A percentile compares a stretch with the other conserved stretches of the same genome.
These are phyloP conservation scores for Stegastes partitus DNA, from an alignment of 2,113 vertebrate species.

Conservation along the genomic window DNA sequence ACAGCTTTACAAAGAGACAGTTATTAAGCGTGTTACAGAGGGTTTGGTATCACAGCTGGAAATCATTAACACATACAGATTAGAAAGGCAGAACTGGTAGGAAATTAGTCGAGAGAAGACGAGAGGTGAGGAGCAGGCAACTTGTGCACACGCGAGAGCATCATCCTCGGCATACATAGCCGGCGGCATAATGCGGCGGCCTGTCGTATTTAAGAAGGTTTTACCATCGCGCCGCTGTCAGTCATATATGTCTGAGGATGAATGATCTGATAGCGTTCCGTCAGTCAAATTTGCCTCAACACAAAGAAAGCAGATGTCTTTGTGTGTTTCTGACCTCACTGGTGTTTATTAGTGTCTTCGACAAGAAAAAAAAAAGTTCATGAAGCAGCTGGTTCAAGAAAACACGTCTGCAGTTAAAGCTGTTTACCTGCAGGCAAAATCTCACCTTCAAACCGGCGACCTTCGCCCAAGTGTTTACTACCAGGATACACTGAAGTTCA, in stretches of 20 bases:
- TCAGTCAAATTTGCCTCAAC: conserved; percentile 34
- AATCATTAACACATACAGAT: conserved; percentile 45
- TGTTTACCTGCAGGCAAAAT: conserved; percentile 11
- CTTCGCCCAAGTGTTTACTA: no score
- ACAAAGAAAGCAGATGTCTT: not conserved
- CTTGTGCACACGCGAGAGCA: not conserved
- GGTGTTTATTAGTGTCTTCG: conserved; percentile 12
- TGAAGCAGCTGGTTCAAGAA: not conserved
- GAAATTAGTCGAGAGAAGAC: conserved; percentile 6
- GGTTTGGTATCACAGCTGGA: conserved; percentile 37
- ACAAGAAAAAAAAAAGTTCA: not conserved
- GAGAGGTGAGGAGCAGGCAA: not conserved
- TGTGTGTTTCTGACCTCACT: conserved; percentile 5
- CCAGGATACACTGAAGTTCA: no score
- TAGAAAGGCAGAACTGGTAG: not conserved
- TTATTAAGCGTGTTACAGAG: conserved; percentile 19
- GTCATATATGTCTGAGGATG: conserved; percentile 16
- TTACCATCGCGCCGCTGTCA: conserved; percentile 45
- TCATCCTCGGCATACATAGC: not conserved
- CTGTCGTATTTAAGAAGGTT: conserved; percentile 33
- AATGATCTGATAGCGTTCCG: conserved; percentile 40
- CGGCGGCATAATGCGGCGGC: not conserved
- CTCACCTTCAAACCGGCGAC: not conserved
- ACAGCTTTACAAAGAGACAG: conserved; percentile 21
- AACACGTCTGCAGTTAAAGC: not conserved